Evolutionary conservation across 2,113 vertebrate species (phyloP).

Genomic region (Dolichotis patagonum): DNA sequence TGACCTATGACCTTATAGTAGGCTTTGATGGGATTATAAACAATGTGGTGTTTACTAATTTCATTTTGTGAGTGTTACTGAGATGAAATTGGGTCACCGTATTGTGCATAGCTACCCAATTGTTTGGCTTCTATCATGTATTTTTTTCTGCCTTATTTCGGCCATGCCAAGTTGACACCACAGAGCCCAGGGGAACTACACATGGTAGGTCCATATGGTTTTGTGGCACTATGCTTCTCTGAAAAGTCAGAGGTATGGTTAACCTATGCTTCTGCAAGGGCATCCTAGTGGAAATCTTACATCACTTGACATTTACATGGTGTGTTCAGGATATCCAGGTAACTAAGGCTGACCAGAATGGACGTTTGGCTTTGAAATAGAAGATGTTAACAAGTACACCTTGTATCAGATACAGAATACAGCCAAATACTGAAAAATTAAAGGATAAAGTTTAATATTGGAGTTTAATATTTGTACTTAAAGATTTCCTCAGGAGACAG

Average conservation of each 20-base stretch:
- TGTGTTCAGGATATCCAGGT: not conserved
- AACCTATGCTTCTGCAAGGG: not conserved
- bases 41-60: not conserved
- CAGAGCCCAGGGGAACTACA: not conserved
- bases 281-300: not conserved
- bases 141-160: not conserved
- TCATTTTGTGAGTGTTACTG: not conserved
- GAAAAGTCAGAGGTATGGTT: not conserved
- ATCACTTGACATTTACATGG: not conserved
- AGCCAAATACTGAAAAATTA: not conserved
- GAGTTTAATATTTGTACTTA: not conserved
- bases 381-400: not conserved
- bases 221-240: not conserved
- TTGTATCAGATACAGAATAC: not conserved
- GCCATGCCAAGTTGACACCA: not conserved
- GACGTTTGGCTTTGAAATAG: not conserved
- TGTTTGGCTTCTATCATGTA: not conserved
- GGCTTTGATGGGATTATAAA: not conserved
- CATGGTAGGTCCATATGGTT: not conserved
- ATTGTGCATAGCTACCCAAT: not conserved
- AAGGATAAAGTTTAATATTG: not conserved
- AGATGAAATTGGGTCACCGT: not conserved
- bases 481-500: not conserved
- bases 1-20: not conserved
- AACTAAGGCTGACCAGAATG: not conserved